A percentile compares a stretch with the other conserved stretches of the same genome.
phyloP scores from a whole-genome alignment of 2,113 vertebrate species.

The Scytalopus superciliaris region DNA sequence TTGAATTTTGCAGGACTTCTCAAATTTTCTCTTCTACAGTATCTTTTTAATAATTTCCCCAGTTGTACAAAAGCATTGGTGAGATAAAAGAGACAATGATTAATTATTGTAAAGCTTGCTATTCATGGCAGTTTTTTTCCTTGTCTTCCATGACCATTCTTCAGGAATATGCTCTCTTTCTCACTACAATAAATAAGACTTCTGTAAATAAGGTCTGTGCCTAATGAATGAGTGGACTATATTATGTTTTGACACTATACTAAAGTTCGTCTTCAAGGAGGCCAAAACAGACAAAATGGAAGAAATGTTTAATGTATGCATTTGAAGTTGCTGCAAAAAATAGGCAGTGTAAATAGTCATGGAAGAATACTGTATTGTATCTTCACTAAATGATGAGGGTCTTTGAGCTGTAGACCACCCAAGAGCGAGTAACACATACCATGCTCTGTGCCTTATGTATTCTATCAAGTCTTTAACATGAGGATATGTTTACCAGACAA shows the following conservation, averaged over 20 bases:
- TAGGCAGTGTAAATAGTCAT: constrained; percentile 7
- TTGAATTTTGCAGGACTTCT: neutral
- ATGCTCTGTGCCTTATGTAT: constrained; percentile 34
- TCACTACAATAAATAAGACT: neutral
- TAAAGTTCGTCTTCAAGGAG: constrained; percentile 2
- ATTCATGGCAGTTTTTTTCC: neutral
- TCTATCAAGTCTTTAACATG: constrained; percentile 1
- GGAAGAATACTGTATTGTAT: constrained; percentile 51
- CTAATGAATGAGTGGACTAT: neutral
- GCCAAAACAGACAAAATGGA: constrained; percentile 11
- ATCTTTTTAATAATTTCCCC: neutral
- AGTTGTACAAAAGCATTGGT: neutral
- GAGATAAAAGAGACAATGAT: neutral
- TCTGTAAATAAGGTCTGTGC: neutral
- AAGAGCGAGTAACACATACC: neutral
- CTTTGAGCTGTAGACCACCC: constrained; percentile 48
- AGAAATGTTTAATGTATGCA: neutral
- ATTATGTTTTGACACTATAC: constrained; percentile 4
- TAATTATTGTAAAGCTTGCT: neutral
- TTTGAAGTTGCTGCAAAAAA: constrained; percentile 46
- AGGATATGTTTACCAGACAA: constrained; percentile 36
- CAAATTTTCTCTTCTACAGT: neutral
- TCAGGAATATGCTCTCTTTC: neutral
- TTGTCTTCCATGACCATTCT: neutral
- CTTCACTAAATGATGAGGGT: neutral